Conservation (phyloP, 1,140 invertebrate genomes). For the Eriosoma lanigerum region DNA sequence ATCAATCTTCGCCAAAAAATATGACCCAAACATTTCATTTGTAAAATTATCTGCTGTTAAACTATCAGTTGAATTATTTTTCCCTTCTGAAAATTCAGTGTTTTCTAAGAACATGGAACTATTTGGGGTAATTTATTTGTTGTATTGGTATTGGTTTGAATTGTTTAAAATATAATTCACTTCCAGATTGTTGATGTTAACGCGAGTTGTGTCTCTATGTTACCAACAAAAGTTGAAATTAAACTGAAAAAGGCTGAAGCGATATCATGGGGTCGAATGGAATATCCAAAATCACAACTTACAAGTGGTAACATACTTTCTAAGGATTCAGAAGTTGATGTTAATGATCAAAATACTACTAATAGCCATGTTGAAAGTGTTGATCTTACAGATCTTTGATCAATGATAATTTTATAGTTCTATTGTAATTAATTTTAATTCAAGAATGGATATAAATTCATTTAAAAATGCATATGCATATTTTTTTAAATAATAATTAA, state of each 20-base stretch:
- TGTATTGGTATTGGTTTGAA: neutral
- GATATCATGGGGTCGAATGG: constrained; percentile 77
- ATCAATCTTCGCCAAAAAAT: constrained; percentile 88
- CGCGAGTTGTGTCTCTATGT: constrained; percentile 74
- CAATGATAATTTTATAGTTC: neutral
- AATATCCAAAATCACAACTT: constrained; percentile 62
- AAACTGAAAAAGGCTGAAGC: constrained; percentile 85
- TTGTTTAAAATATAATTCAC: constrained; percentile 12
- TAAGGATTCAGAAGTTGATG: neutral
- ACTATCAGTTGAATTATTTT: constrained; percentile 74
- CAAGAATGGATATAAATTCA: too few relatives aligned
- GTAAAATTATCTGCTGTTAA: constrained; percentile 85
- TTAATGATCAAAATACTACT: neutral
- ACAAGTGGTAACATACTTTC: neutral
- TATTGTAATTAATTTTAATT: too few relatives aligned
- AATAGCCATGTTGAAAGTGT: constrained; percentile 20
- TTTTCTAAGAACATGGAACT: constrained; percentile 83
- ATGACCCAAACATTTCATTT: constrained; percentile 73
- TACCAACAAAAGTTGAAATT: constrained; percentile 93
- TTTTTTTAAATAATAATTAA: too few relatives aligned
- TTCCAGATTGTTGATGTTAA: constrained; percentile 71
- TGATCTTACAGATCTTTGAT: constrained; percentile 24
- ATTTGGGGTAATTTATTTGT: constrained; percentile 68
- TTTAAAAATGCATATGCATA: too few relatives aligned
- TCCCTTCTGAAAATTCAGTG: constrained; percentile 74